Base-by-base conservation (phyloP, 2,797 vertebrate species). In the Gallinago solitaria region DNA sequence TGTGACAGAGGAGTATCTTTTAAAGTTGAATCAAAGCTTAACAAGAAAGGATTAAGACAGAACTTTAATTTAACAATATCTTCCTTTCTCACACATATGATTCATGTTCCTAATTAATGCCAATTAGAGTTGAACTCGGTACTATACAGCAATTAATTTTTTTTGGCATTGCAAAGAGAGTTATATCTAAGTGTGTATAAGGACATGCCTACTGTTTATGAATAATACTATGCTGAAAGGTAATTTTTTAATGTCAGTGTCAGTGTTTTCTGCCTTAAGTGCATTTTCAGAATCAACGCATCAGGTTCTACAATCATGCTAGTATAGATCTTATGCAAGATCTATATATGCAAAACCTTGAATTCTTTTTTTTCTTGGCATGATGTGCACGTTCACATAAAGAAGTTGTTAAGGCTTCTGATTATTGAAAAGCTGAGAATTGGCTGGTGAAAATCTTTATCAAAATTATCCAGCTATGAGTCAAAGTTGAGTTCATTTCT, bases 51-150 rank as follows among this genome's bases (percentile, higher is more conserved):
- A 92, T 81, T 95, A 76, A 96, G 84, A 89, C 18, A 92, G 74
- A 95, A 84, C 41, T 84, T 23, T 85, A 89, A 93, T 90, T 84
- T 92, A 90, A 89, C 27, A 80, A 9, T 70, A 80, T 50, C 64
- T 85, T 93, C 43, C 43, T 78, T 93, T 96, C 83, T 87, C 47
- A 63, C 54, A 91, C 41, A 70, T 23, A 63, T 57, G 56, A 96
- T 88, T 91, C 70, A 91, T 92, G 35, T 69, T 81, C 71, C 48
- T 88, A 91, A 95, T 94, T 96, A 95, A 90, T 87, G 43, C 14
- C 65, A 96, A 83, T 94, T 95, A 93, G 33, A 63, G 21, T 39
- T 76, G 67, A 96, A 91, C 79, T 85, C 39, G 27, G 64, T 56
- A 30, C 48, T 59, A 53, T 39, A 41, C 4, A 76, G 20, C 7